A percentile compares a stretch with the other conserved stretches of the same genome.
These are phyloP conservation scores for Caenorhabditis macrosperma DNA, from an alignment of 2,888 invertebrate genomes.

Conservation along the genomic window DNA sequence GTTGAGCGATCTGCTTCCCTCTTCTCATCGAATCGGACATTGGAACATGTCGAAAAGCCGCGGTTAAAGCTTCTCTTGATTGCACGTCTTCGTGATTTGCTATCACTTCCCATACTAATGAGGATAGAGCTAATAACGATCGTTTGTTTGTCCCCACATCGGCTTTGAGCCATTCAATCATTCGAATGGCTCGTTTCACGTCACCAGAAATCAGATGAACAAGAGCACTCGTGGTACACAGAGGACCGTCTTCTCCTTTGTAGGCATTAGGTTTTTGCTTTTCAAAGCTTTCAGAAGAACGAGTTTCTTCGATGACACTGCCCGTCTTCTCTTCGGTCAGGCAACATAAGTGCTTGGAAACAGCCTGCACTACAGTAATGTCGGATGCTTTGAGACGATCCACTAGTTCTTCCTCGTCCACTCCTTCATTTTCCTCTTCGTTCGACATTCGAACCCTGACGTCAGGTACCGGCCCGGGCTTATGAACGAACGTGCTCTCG, in stretches of 20 bases:
- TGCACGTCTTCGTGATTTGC: conserved; percentile 71
- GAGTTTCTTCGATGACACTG: conserved; percentile 22
- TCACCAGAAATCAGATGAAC: conserved; percentile 68
- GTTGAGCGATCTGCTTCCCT: conserved; percentile 62
- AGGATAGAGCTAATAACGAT: conserved; percentile 58
- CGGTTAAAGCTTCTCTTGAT: conserved; percentile 55
- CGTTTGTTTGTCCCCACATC: conserved; percentile 25
- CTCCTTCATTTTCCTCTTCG: neutral
- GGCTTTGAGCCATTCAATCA: conserved; percentile 49
- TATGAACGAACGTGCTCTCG: conserved; percentile 36
- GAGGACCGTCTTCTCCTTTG: conserved; percentile 50
- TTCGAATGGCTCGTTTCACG: conserved; percentile 56
- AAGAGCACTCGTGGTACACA: conserved; percentile 55
- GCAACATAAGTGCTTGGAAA: conserved; percentile 47
- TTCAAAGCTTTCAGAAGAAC: neutral
- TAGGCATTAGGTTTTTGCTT: conserved; percentile 1
- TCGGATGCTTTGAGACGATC: conserved; percentile 50
- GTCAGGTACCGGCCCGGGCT: conserved; percentile 39
- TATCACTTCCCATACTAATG: conserved; percentile 68
- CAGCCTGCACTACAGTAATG: conserved; percentile 45
- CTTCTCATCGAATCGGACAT: conserved; percentile 62
- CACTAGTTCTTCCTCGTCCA: conserved; percentile 58
- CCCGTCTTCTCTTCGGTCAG: conserved; percentile 10
- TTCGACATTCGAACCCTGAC: conserved; percentile 19
- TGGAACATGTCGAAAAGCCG: conserved; percentile 65